Evolutionary conservation across 1,140 invertebrate species (phyloP).

Genomic region (Drosophila miranda): DNA sequence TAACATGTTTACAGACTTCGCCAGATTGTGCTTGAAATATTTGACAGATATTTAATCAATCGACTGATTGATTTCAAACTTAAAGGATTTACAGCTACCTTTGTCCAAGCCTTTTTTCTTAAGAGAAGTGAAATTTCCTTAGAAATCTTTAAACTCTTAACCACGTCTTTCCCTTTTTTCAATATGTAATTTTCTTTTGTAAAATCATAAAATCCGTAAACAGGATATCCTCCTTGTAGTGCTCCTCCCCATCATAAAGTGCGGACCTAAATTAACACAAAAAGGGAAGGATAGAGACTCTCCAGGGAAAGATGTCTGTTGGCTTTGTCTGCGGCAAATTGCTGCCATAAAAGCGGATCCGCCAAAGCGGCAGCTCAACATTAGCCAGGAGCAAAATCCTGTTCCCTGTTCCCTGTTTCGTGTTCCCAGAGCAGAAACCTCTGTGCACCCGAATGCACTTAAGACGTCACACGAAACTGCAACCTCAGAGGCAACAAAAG

Average conservation of each 20-base stretch:
- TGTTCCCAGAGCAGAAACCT: conserved; percentile 8
- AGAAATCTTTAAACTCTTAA: too few relatives aligned
- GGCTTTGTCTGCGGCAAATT: conserved; percentile 46
- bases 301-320: conserved; percentile 15
- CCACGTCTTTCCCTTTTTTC: too few relatives aligned
- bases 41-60: too few relatives aligned
- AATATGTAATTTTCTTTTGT: background rate
- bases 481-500: conserved; percentile 39
- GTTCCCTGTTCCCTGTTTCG: background rate
- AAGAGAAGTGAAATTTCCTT: too few relatives aligned
- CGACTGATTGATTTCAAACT: too few relatives aligned
- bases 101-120: too few relatives aligned
- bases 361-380: conserved; percentile 37
- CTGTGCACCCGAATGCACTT: conserved; percentile 60
- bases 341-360: conserved; percentile 38
- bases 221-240: too few relatives aligned
- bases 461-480: conserved; percentile 70
- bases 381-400: conserved; percentile 7
- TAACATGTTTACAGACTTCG: too few relatives aligned
- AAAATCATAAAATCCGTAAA: conserved; percentile 26
- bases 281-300: background rate
- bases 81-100: too few relatives aligned
- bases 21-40: too few relatives aligned
- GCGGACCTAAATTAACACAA: background rate
- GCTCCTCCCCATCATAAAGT: conserved; percentile 1